Base-by-base conservation (phyloP, 2,797 vertebrate genomes). In the Saxicola maurus region DNA sequence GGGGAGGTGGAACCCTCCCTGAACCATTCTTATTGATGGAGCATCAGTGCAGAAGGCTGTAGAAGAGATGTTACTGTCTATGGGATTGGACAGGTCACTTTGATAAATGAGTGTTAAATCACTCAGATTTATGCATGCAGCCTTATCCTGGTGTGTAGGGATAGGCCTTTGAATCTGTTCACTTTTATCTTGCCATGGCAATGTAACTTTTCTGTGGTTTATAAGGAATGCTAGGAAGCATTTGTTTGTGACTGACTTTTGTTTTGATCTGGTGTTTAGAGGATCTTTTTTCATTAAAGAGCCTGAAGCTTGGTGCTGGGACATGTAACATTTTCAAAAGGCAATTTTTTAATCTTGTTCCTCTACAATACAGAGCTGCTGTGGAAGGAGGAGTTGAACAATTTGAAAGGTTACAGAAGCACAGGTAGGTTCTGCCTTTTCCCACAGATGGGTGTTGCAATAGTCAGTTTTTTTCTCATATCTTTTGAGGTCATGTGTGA, bases 311-410 rank as follows among this genome's bases (percentile, higher is more conserved):
- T 60, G 33, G 4, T 68, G 45, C 35, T 76, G 42, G 35, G 30
- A 56, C 20, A 9, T 10, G 33, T 64, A 78, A 30, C n/a, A 15
- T 73, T 94, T 95, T 82, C 56, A 79, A 88, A 95, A 67, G 73
- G 24, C 64, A 60, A 0, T 6, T 6, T 62, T 75, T 75, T 81
- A 83, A 33, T 73, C 23, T 82, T 23, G 8, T 68, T 43, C 19
- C 49, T 69, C 35, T 60, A 31, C 81, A 85, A 86, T 62, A 43
- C 11, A 9, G 25, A 73, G n/a, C 55, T 88, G 64, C 80, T 71
- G 0, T 6, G 31, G 62, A 81, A 81, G 15, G 31, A 59, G 12
- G 19, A 68, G 15, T 60, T 75, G 42, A 16, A 31, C 17, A 3
- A 38, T 51, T 79, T 28, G 49, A 78, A 92, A 90, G 31, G 48